These are phyloP conservation scores for Bombus pyrosoma DNA, from an alignment of 1,140 invertebrate species.

Conservation along the genomic window DNA sequence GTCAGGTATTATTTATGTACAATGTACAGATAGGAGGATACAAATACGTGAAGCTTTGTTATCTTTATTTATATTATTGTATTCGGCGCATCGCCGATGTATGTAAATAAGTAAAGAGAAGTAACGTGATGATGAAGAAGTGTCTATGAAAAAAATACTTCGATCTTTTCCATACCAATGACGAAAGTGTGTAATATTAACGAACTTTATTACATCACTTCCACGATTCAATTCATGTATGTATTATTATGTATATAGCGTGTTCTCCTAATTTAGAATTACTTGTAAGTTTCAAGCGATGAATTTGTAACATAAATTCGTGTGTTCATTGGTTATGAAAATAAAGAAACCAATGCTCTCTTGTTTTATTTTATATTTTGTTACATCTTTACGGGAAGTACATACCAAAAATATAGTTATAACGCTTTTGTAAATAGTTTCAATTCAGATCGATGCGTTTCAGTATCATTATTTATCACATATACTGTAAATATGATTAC, in stretches of 20 bases:
- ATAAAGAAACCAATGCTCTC: conserved; percentile 60
- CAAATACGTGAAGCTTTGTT: conserved; percentile 48
- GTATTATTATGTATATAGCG: conserved; percentile 77
- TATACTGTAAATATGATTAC: conserved; percentile 7
- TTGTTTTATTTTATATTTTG: conserved; percentile 58
- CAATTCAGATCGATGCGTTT: too few species aligned
- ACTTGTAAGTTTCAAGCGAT: conserved; percentile 51
- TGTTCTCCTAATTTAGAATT: conserved; percentile 60
- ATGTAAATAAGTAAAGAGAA: conserved; percentile 62
- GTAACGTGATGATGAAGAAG: not conserved
- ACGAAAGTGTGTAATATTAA: conserved; percentile 7
- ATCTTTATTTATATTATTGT: conserved; percentile 63
- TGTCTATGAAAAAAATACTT: not conserved
- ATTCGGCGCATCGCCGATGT: conserved; percentile 42
- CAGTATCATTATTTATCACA: not conserved
- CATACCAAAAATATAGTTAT: not conserved
- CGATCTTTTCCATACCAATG: conserved; percentile 8
- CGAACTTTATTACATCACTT: not conserved
- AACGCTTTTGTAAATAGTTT: not conserved
- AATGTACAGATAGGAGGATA: conserved; percentile 23
- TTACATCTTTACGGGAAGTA: not conserved
- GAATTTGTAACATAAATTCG: conserved; percentile 57
- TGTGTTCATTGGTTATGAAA: conserved; percentile 42
- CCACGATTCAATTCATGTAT: conserved; percentile 52
- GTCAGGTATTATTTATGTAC: conserved; percentile 58